Conservation (phyloP, 2,113 vertebrate species). For the Caracal caracal region DNA sequence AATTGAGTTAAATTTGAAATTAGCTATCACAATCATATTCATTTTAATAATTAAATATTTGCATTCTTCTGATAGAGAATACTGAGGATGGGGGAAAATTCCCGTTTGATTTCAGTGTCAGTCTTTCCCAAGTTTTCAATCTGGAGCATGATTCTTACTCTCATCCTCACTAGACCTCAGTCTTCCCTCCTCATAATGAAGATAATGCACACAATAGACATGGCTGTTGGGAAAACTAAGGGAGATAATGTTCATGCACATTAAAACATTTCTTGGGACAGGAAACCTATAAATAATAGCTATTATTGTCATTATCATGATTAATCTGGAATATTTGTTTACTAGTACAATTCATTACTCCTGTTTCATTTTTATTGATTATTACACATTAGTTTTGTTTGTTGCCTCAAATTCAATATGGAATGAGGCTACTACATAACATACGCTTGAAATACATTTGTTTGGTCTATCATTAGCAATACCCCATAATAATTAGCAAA, state of each 20-base stretch:
- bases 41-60: not conserved
- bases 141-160: not conserved
- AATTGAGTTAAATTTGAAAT: slow-evolving; percentile 7
- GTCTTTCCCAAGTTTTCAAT: not conserved
- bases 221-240: not conserved
- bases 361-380: not conserved
- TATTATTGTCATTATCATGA: not conserved
- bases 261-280: not conserved
- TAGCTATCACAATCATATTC: not conserved
- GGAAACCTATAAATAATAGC: not conserved
- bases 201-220: not conserved
- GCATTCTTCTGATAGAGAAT: not conserved
- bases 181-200: not conserved
- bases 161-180: not conserved
- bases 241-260: not conserved
- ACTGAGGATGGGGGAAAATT: not conserved
- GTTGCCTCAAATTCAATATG: not conserved
- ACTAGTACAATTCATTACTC: not conserved
- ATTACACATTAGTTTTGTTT: not conserved
- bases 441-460: not conserved
- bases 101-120: not conserved
- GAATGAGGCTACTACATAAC: not conserved
- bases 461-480: not conserved
- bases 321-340: not conserved
- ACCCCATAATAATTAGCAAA: not conserved